Evolutionary conservation across 2,888 invertebrate genomes (phyloP).

Genomic region (Caenorhabditis sp.): DNA sequence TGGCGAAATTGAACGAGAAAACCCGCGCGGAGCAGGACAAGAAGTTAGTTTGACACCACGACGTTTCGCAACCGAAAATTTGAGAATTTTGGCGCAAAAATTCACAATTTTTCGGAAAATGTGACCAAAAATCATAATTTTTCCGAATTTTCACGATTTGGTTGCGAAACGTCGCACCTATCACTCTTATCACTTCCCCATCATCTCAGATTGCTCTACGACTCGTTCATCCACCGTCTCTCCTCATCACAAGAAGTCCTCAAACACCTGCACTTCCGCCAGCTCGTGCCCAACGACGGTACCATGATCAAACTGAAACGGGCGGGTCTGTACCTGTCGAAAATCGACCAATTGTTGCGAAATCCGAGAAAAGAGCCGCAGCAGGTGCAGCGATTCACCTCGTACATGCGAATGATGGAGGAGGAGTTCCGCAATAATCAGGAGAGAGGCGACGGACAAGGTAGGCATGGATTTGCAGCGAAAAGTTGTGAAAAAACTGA

Average conservation of each 20-base stretch:
- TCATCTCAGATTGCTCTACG: conserved; percentile 47
- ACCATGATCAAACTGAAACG: conserved; percentile 33
- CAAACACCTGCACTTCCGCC: conserved; percentile 22
- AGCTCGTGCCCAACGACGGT: conserved; percentile 10
- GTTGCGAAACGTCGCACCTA: no score
- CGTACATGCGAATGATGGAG: conserved; percentile 57
- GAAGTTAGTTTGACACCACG: conserved; percentile 15
- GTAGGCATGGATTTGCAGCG: no score
- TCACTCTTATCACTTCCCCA: no score
- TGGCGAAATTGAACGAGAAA: conserved; percentile 49
- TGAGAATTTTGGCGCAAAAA: background rate
- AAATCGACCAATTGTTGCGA: conserved; percentile 36
- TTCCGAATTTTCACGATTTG: conserved; percentile 14
- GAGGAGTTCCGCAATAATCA: conserved; percentile 19
- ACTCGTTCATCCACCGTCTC: conserved; percentile 57
- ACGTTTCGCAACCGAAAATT: background rate
- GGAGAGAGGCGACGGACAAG: background rate
- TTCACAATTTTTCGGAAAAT: background rate
- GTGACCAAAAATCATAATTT: background rate
- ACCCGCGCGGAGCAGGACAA: conserved; percentile 41
- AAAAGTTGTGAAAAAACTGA: no score
- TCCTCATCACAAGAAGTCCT: conserved; percentile 46
- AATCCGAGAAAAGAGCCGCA: conserved; percentile 28
- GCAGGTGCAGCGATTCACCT: conserved; percentile 4
- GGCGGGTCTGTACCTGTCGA: conserved; percentile 2